Percentiles rank a stretch among this genome's conserved stretches.
Conservation (phyloP, 1,140 invertebrate species). For the Polypedilum vanderplanki region DNA sequence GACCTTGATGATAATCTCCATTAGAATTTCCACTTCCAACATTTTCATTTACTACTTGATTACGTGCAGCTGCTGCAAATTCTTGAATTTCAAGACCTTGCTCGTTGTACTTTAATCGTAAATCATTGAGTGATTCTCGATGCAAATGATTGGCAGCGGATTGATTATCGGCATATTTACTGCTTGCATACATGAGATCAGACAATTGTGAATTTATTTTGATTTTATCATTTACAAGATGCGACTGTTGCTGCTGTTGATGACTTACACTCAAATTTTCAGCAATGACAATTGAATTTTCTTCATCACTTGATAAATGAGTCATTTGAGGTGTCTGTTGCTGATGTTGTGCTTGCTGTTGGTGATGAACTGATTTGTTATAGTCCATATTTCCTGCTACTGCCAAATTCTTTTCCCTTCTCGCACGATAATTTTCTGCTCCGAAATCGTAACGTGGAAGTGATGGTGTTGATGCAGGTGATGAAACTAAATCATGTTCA, state of each 20-base stretch:
- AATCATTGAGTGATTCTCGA: neutral
- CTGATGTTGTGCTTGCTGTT: conserved; percentile 31
- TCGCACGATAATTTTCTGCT: conserved; percentile 41
- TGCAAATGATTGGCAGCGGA: conserved; percentile 3
- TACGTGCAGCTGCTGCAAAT: conserved; percentile 33
- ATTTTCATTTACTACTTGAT: conserved; percentile 17
- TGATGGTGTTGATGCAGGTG: conserved; percentile 42
- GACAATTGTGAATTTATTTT: conserved; percentile 40
- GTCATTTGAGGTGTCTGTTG: neutral
- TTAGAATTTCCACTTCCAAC: conserved; percentile 37
- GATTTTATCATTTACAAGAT: conserved; percentile 45
- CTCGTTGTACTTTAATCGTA: conserved; percentile 37
- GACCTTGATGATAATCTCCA: conserved; percentile 38
- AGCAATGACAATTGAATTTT: conserved; percentile 43
- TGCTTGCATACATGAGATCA: conserved; percentile 44
- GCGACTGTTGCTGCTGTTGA: conserved; percentile 34
- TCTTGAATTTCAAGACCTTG: conserved; percentile 41
- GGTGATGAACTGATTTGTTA: conserved; percentile 38
- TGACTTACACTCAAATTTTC: conserved; percentile 35
- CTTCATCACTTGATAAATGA: conserved; percentile 41
- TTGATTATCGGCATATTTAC: conserved; percentile 32
- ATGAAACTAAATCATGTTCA: conserved; percentile 43
- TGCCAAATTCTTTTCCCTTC: conserved; percentile 36
- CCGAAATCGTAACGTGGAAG: conserved; percentile 43
- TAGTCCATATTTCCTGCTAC: conserved; percentile 36